Evolutionary conservation across 2,888 invertebrate species (phyloP), one percentile per base, ranked within the genome.

Genomic region (Xanthia togata): DNA sequence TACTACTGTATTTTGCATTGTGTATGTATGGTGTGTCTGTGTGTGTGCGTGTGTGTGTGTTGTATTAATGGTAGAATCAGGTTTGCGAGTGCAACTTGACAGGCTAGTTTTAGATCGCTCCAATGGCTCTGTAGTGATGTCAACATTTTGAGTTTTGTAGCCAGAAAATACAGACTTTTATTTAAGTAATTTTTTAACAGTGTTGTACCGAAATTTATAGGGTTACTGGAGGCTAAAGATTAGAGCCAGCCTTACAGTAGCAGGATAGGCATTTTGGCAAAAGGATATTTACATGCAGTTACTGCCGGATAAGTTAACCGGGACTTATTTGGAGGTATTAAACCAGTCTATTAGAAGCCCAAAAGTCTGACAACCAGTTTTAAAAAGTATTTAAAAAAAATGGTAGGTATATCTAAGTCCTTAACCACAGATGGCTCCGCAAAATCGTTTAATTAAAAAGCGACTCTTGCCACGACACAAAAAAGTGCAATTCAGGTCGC

Each of bases 21-120:
- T 64, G 26, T 73, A 35, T 79, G 70, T 78, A 20, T 69, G 60
- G 63, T 55, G n/a, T 68, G n/a, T 69, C 2, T 59, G 50, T 72
- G n/a, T 64, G 41, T 73, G 70, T 63, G n/a, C 11, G 17, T 35
- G 17, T 59, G 35, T 62, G 57, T 38, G 26, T 63, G 63, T 81
- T 63, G 44, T 64, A 17, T 72, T 59, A 83, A 44, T 70, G 68
- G 44, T 53, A 35, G 84, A 79, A 84, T 87, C 84, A 74, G 69
- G 84, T 87, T 84, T 80, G 57, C 50, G 73, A 76, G 9, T 87
- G 71, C 84, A 84, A 59, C 73, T 73, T 31, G 78, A 26, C 41
- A 0, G 55, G 65, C 53, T 57, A 70, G 62, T 78, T 67, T 71
- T 53, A 53, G 57, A 50, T 70, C 47, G 57, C 8, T 65, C 38